Conservation (phyloP, 1,140 invertebrate genomes). For the Asobara japonica region DNA sequence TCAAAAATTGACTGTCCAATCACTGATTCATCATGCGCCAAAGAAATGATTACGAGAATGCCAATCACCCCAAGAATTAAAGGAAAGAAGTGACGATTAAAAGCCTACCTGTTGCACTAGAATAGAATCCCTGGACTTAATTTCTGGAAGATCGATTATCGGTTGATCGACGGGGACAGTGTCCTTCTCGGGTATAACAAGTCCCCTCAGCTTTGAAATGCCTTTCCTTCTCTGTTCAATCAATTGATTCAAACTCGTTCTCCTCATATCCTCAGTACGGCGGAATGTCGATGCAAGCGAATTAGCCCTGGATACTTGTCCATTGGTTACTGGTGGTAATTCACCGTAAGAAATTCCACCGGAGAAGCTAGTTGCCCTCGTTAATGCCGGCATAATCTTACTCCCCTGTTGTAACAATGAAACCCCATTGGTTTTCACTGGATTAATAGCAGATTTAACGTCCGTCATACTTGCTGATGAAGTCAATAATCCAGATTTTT, state of each 20-base stretch:
- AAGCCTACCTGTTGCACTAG: slow-evolving; percentile 50
- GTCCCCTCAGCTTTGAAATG: slow-evolving; percentile 83
- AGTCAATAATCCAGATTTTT: slow-evolving; percentile 14
- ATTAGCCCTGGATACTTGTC: slow-evolving; percentile 58
- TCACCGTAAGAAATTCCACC: slow-evolving; percentile 43
- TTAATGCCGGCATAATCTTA: slow-evolving; percentile 41
- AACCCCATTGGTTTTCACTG: slow-evolving; percentile 49
- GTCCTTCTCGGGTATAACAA: slow-evolving; percentile 84
- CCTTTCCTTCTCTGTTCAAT: slow-evolving; percentile 83
- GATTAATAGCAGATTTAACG: slow-evolving; percentile 54
- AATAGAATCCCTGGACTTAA: slow-evolving; percentile 74
- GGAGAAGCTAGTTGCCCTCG: slow-evolving; percentile 68
- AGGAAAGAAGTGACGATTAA: background rate
- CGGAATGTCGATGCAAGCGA: slow-evolving; percentile 62
- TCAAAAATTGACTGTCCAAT: background rate
- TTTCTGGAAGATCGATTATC: slow-evolving; percentile 80
- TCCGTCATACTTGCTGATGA: background rate
- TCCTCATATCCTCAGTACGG: slow-evolving; percentile 55
- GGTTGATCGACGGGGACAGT: slow-evolving; percentile 67
- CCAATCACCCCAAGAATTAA: slow-evolving; percentile 7
- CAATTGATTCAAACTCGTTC: slow-evolving; percentile 71
- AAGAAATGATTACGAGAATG: background rate
- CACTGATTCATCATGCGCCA: background rate
- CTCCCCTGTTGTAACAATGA: background rate
- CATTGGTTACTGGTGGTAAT: slow-evolving; percentile 30